A percentile compares a stretch with the other conserved stretches of the same genome.
These are phyloP conservation scores for Conistra vaccinii DNA, from an alignment of 2,888 invertebrate species.

Conservation along the genomic window DNA sequence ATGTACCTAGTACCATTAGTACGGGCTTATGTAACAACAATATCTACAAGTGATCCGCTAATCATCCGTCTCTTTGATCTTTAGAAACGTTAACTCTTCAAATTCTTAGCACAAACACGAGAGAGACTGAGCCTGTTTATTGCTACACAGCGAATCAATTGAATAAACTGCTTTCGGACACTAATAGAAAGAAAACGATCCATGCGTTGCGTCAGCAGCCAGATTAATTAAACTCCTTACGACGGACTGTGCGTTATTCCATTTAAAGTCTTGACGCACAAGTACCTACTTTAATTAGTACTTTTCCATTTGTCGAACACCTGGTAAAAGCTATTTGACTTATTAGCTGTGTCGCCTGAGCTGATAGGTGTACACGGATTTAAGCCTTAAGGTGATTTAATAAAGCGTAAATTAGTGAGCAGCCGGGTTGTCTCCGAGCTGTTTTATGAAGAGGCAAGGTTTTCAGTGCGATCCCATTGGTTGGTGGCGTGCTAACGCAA, in stretches of 20 bases:
- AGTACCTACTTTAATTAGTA: constrained; percentile 87
- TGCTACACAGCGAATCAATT: constrained; percentile 85
- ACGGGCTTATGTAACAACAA: constrained; percentile 83
- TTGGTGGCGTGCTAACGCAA: constrained; percentile 82
- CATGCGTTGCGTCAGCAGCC: constrained; percentile 81
- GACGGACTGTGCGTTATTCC: constrained; percentile 80
- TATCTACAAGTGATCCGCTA: constrained; percentile 85
- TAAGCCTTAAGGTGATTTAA: constrained; percentile 73
- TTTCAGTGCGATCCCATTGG: constrained; percentile 84
- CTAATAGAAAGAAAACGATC: constrained; percentile 86
- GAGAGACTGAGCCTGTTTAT: constrained; percentile 79
- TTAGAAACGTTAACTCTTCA: constrained; percentile 85
- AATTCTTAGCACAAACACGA: constrained; percentile 86
- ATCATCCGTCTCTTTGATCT: constrained; percentile 79
- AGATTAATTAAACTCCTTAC: constrained; percentile 88
- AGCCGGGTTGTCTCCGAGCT: constrained; percentile 66
- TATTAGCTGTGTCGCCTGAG: constrained; percentile 79
- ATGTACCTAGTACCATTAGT: constrained; percentile 80
- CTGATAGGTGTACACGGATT: constrained; percentile 67
- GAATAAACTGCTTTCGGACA: constrained; percentile 84
- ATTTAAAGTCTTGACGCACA: constrained; percentile 81
- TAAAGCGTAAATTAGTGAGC: constrained; percentile 75
- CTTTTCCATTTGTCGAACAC: constrained; percentile 87
- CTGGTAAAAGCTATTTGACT: constrained; percentile 86
- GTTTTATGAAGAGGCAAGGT: constrained; percentile 81